phyloP scores from a whole-genome alignment of 2,888 invertebrate species.

The Isoperla grammatica region DNA sequence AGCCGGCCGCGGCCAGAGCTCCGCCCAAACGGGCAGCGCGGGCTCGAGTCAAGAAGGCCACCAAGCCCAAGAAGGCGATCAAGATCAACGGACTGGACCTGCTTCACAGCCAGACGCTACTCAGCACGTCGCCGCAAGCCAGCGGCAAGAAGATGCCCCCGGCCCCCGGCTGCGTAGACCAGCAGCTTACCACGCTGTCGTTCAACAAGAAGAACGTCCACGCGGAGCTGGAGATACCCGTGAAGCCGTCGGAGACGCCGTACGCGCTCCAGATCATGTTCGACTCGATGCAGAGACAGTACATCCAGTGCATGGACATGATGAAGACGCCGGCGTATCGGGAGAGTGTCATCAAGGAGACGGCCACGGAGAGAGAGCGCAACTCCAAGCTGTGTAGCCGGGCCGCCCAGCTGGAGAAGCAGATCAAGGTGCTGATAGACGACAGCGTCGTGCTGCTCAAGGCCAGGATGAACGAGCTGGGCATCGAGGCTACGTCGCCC shows the following conservation, averaged over 20 bases:
- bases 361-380: conserved; percentile 71
- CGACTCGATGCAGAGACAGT: conserved; percentile 74
- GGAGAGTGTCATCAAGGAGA: conserved; percentile 60
- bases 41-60: conserved; percentile 55
- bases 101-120: conserved; percentile 80
- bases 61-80: conserved; percentile 58
- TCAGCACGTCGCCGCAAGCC: conserved; percentile 76
- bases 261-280: conserved; percentile 82
- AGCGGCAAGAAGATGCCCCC: conserved; percentile 67
- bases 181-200: conserved; percentile 73
- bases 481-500: conserved; percentile 80
- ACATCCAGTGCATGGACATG: conserved; percentile 73
- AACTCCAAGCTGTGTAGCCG: conserved; percentile 42
- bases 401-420: conserved; percentile 86
- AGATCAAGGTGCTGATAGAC: conserved; percentile 85
- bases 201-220: conserved; percentile 63
- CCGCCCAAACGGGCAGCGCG: conserved; percentile 44
- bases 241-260: conserved; percentile 69
- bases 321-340: conserved; percentile 78
- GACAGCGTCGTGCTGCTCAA: conserved; percentile 87
- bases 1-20: neutral
- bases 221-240: conserved; percentile 76
- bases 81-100: conserved; percentile 84
- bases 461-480: conserved; percentile 85
- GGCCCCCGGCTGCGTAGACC: conserved; percentile 88